Conservation (phyloP, 2,113 vertebrate species). For the Dipodomys merriami region DNA sequence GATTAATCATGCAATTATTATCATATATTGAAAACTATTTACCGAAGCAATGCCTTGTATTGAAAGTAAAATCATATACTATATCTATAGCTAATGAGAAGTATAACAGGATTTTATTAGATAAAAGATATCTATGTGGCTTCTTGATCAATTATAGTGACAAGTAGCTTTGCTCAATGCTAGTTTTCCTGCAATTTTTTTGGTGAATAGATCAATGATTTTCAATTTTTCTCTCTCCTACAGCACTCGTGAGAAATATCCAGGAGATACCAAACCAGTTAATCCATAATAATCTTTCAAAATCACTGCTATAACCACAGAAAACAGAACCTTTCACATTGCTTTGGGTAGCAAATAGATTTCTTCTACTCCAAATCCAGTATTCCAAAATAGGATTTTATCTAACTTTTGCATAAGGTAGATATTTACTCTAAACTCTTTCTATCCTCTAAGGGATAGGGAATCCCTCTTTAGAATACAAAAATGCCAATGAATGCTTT, state of each 20-base stretch:
- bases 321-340: neutral
- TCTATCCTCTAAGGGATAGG: neutral
- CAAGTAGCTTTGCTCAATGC: neutral
- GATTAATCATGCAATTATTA: conserved; percentile 18
- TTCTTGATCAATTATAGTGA: neutral
- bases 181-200: neutral
- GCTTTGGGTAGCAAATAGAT: neutral
- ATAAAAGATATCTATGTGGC: neutral
- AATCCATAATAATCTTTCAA: conserved; percentile 3
- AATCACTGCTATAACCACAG: neutral
- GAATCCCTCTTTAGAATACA: conserved; percentile 18
- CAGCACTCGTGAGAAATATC: neutral
- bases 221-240: neutral
- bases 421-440: conserved; percentile 33
- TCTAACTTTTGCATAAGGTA: neutral
- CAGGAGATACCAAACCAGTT: conserved; percentile 1
- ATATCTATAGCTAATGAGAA: neutral
- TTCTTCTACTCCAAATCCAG: conserved; percentile 26
- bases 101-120: neutral
- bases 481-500: neutral
- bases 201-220: neutral
- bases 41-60: neutral
- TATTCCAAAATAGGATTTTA: conserved; percentile 26
- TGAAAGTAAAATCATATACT: conserved; percentile 19
- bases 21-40: conserved; percentile 1